Conservation (phyloP, 2,113 vertebrate genomes). For the Brachyhypopomus occidentalis region DNA sequence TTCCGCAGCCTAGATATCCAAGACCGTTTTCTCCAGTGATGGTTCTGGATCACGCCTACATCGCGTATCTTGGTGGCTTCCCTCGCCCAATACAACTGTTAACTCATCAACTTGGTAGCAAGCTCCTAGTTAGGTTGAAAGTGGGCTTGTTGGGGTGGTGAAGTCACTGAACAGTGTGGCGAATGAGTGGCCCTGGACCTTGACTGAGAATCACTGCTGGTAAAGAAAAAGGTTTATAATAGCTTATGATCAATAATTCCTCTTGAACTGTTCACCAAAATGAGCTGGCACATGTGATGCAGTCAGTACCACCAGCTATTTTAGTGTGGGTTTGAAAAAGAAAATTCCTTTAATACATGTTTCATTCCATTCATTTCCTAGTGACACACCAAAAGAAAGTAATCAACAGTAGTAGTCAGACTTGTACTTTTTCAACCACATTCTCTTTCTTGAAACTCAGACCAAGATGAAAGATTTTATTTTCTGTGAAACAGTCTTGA, state of each 20-base stretch:
- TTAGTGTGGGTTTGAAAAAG: neutral
- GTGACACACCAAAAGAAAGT: too few species aligned
- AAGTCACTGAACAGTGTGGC: neutral
- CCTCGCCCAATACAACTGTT: neutral
- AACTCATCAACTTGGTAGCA: neutral
- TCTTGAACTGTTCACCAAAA: neutral
- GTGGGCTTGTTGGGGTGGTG: neutral
- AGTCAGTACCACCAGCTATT: neutral
- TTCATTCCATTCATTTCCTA: neutral
- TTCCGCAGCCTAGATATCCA: too few species aligned
- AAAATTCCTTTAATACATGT: neutral
- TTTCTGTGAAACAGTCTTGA: neutral
- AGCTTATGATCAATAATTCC: neutral
- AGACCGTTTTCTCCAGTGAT: too few species aligned
- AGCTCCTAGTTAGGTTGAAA: neutral
- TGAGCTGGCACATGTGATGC: neutral
- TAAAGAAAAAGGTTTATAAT: neutral
- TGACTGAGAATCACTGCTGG: neutral
- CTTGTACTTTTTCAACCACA: too few species aligned
- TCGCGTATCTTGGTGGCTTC: neutral
- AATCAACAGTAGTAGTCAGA: too few species aligned
- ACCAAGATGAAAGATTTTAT: too few species aligned
- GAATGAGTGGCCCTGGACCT: neutral
- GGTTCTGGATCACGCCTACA: neutral
- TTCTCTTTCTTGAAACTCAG: too few species aligned